Percentiles rank a stretch among this genome's conserved stretches.
Conservation (phyloP, 23 tunicate species). For the Halocynthia roretzi region DNA sequence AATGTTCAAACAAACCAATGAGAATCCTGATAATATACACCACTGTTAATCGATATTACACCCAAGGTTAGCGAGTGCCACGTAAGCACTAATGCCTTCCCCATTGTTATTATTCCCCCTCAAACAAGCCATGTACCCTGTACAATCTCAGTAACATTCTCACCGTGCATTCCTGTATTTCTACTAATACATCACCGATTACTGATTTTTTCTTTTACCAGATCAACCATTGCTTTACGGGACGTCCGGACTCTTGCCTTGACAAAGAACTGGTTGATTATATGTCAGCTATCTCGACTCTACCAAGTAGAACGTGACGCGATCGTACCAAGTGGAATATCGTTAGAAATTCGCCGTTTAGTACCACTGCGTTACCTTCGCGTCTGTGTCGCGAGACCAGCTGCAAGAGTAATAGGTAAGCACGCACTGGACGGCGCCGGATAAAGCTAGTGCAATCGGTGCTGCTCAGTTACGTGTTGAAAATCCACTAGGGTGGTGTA, state of each 20-base stretch:
- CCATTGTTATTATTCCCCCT: no score
- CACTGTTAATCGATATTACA: no score
- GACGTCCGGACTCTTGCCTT: constrained; percentile 65
- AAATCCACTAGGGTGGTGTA: no score
- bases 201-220: background rate
- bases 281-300: constrained; percentile 47
- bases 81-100: no score
- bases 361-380: constrained; percentile 70
- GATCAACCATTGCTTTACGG: constrained; percentile 15
- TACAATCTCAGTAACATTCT: background rate
- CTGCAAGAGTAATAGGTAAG: constrained; percentile 22
- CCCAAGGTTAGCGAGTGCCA: no score
- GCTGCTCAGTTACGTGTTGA: no score
- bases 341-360: constrained; percentile 48
- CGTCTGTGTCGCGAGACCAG: constrained; percentile 8
- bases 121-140: background rate
- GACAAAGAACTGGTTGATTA: constrained; percentile 83
- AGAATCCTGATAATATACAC: no score
- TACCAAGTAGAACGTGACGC: constrained; percentile 60
- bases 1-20: no score
- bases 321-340: constrained; percentile 56
- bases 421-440: background rate
- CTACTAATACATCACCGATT: background rate
- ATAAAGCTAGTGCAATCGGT: background rate
- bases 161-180: background rate